Percentiles rank a stretch among this genome's conserved stretches.
Evolutionary conservation across 2,113 vertebrate genomes (phyloP).

Genomic region (Baryphthengus martii): DNA sequence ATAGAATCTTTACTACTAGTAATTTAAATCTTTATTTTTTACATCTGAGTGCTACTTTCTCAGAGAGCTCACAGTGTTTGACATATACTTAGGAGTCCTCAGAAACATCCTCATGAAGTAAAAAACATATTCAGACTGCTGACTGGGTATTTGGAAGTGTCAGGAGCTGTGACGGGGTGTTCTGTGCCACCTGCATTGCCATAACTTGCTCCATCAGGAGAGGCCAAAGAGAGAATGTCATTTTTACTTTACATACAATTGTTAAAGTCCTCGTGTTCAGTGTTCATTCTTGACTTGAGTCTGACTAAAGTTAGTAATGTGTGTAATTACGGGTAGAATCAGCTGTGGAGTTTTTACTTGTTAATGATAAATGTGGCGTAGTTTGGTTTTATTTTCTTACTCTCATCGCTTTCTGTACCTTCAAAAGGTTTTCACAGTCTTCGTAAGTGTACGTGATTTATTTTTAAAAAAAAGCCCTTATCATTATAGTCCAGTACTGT

Average conservation of each 20-base stretch:
- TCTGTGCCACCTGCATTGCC: not conserved
- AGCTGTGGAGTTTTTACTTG: not conserved
- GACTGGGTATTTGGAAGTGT: not conserved
- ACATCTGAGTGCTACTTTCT: not conserved
- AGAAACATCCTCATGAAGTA: not conserved
- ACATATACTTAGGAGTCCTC: not conserved
- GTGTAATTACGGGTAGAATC: not conserved
- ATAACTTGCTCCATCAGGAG: not conserved
- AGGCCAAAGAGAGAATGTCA: not conserved
- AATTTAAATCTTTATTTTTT: not conserved
- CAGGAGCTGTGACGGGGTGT: not conserved
- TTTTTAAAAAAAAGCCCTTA: not conserved
- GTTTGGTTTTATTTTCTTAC: not conserved
- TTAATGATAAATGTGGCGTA: not conserved
- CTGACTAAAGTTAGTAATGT: not conserved
- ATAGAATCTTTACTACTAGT: not conserved
- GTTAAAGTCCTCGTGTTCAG: accelerated
- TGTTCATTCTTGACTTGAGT: not conserved
- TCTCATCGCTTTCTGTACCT: not conserved
- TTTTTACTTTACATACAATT: not conserved
- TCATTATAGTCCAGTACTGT: not conserved
- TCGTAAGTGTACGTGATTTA: not conserved
- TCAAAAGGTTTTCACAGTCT: not conserved
- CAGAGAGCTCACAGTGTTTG: not conserved
- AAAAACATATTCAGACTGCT: not conserved